Evolutionary conservation across 92 coral and sea anemone genomes (phyloP).

Genomic region (Micromussa lordhowensis): DNA sequence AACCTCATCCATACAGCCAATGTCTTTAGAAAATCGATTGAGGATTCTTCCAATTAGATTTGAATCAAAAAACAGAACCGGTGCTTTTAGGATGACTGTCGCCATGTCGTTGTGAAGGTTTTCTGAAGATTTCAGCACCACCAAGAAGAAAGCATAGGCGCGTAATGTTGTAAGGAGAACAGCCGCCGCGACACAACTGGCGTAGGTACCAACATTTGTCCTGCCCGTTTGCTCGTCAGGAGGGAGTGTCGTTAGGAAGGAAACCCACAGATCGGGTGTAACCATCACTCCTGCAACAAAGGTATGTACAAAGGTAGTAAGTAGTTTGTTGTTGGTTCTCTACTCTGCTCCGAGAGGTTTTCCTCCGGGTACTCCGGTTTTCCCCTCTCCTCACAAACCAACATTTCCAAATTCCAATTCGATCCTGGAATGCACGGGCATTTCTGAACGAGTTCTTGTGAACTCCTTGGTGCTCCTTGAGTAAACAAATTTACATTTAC

Average conservation of each 20-base stretch:
- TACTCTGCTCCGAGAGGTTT: too few species aligned
- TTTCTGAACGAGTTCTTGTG: too few species aligned
- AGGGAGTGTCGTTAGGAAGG: slow-evolving; percentile 34
- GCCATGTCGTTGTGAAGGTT: slow-evolving; percentile 65
- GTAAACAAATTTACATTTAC: background rate
- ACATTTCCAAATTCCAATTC: too few species aligned
- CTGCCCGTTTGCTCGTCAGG: slow-evolving; percentile 27
- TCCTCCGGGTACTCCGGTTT: too few species aligned
- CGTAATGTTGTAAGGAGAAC: slow-evolving; percentile 38
- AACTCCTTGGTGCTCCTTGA: too few species aligned
- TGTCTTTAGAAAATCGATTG: slow-evolving; percentile 70
- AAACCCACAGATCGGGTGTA: slow-evolving; percentile 36
- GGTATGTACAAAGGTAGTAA: too few species aligned
- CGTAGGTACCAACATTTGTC: slow-evolving; percentile 52
- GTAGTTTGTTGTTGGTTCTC: too few species aligned
- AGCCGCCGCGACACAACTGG: slow-evolving; percentile 35
- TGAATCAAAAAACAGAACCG: slow-evolving; percentile 62
- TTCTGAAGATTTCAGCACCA: slow-evolving; percentile 49
- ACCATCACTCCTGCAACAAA: slow-evolving; percentile 14
- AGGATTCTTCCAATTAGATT: slow-evolving; percentile 66
- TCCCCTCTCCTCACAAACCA: too few species aligned
- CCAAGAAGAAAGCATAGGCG: slow-evolving; percentile 42
- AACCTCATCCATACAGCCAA: slow-evolving; percentile 67
- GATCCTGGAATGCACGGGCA: too few species aligned
- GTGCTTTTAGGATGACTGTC: slow-evolving; percentile 55